Conservation (phyloP, 1,140 invertebrate species). For the Alviniconcha marisindica region DNA sequence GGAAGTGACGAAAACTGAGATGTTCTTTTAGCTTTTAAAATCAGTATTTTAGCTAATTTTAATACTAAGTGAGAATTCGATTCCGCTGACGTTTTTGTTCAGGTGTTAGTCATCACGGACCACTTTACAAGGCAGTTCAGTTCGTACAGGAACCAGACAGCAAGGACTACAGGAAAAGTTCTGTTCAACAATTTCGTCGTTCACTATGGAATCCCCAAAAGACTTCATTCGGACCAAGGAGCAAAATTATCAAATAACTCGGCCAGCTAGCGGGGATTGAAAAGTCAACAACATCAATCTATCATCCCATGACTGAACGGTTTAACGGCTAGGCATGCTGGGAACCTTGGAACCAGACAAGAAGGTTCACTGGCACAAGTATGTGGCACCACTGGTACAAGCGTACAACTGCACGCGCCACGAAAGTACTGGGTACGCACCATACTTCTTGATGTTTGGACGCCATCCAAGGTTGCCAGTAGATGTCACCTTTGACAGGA, state of each 20-base stretch:
- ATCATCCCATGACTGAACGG: slow-evolving; percentile 56
- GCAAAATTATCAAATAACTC: slow-evolving; percentile 51
- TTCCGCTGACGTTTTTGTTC: too few species aligned
- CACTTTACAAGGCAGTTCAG: slow-evolving; percentile 45
- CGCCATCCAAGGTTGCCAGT: slow-evolving; percentile 37
- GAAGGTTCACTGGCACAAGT: slow-evolving; percentile 41
- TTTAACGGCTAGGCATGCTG: slow-evolving; percentile 55
- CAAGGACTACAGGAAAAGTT: slow-evolving; percentile 66
- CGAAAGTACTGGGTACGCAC: slow-evolving; percentile 32
- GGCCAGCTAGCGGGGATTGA: slow-evolving; percentile 46
- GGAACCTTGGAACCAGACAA: slow-evolving; percentile 29
- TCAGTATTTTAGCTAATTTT: too few species aligned
- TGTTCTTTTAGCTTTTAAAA: too few species aligned
- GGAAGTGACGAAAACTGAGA: too few species aligned
- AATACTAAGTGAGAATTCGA: too few species aligned
- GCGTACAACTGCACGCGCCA: slow-evolving; percentile 45
- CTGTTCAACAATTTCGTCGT: slow-evolving; percentile 69
- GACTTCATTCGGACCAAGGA: slow-evolving; percentile 72
- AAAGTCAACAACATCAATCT: slow-evolving; percentile 52
- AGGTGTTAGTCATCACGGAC: slow-evolving; percentile 48
- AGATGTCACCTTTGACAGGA: slow-evolving; percentile 35
- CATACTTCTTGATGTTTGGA: slow-evolving; percentile 44
- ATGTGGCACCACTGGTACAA: slow-evolving; percentile 25
- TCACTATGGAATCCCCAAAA: slow-evolving; percentile 71
- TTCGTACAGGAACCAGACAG: slow-evolving; percentile 71